Evolutionary conservation across 2,113 vertebrate species (phyloP), one percentile per base, ranked within the genome.

Genomic region (Danio rerio): DNA sequence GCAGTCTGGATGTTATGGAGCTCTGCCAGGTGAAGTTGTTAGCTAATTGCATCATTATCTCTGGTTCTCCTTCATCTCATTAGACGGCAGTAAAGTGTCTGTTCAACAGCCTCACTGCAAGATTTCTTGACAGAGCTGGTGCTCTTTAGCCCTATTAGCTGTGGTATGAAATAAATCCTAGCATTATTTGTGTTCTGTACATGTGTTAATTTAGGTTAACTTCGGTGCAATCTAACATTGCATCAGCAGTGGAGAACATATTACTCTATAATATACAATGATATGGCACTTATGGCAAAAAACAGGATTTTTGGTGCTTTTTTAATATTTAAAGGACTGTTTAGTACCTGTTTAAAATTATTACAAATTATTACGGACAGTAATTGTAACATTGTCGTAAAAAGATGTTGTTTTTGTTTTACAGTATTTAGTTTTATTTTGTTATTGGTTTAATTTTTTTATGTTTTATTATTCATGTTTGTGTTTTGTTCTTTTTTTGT

Each of bases 111-210:
- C 68, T 59, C 42, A 71, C 79, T 71, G 5, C 68, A 71, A 20
- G 61, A 5, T 69, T 79, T 53, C 43, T 74, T 13, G 58, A 50
- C 61, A 21, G 68, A 78, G 70, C 75, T 61, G 31, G 47, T 45
- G 31, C 58, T 40, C 45, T 84, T 43, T 20, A 77, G 81, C 74
- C 86, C 81, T 83, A 13, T 70, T 79, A 80, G 71, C 78, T 83
- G 82, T 68, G 63, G 66, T 11, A 72, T 49, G 70, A 66, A 88
- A 76, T 58, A 84, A 83, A 78, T 78, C 59, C 40, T n/a, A 31
- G 18, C 13, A 50, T 75, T 75, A 18, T 45, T 45, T 75, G 53
- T 75, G 50, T 55, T 53, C 21, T 2, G 5, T 42, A 73, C 20
- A 53, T 53, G 49, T 71, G 49, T 72, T 40, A 40, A 15, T 4